A percentile compares a stretch with the other conserved stretches of the same genome.
phyloP scores from a whole-genome alignment of 2,888 invertebrate species.

The Drosophila kanekoi region DNA sequence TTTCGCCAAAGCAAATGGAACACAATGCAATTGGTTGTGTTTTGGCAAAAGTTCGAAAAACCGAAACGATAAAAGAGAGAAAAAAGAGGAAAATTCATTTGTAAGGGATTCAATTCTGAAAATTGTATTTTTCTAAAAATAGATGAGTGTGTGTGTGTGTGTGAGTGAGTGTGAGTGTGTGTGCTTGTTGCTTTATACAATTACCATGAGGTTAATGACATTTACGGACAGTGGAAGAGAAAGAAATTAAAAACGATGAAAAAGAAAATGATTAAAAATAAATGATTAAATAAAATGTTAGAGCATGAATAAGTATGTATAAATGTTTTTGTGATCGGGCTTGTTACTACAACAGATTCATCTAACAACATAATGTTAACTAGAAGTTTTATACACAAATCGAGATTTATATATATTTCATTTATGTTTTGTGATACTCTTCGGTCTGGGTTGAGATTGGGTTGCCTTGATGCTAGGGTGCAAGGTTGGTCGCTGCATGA shows the following conservation, averaged over 20 bases:
- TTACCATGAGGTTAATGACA: constrained; percentile 30
- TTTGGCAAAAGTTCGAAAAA: constrained; percentile 59
- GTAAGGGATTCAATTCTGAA: constrained; percentile 53
- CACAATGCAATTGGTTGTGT: constrained; percentile 44
- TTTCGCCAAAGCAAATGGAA: constrained; percentile 43
- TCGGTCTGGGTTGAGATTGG: constrained; percentile 15
- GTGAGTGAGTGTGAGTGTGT: too few species aligned
- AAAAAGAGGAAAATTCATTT: constrained; percentile 68
- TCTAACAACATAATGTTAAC: constrained; percentile 12
- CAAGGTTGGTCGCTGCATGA: constrained; percentile 63
- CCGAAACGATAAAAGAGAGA: constrained; percentile 65
- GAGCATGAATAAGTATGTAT: constrained; percentile 31
- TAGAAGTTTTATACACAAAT: constrained; percentile 20
- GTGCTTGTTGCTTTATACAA: constrained; percentile 20
- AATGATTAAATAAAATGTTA: constrained; percentile 10
- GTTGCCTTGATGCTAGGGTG: constrained; percentile 78
- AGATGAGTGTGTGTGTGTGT: constrained; percentile 22
- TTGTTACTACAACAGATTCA: constrained; percentile 38
- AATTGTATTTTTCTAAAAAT: constrained; percentile 36
- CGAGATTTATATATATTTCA: constrained; percentile 4
- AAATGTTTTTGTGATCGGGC: constrained; percentile 11
- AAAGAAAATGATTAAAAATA: constrained; percentile 11
- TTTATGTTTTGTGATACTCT: constrained; percentile 19
- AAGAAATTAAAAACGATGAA: constrained; percentile 9
- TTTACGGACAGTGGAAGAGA: constrained; percentile 14